These are phyloP conservation scores for Perithous albicinctus DNA, from an alignment of 2,888 invertebrate species.

Conservation along the genomic window DNA sequence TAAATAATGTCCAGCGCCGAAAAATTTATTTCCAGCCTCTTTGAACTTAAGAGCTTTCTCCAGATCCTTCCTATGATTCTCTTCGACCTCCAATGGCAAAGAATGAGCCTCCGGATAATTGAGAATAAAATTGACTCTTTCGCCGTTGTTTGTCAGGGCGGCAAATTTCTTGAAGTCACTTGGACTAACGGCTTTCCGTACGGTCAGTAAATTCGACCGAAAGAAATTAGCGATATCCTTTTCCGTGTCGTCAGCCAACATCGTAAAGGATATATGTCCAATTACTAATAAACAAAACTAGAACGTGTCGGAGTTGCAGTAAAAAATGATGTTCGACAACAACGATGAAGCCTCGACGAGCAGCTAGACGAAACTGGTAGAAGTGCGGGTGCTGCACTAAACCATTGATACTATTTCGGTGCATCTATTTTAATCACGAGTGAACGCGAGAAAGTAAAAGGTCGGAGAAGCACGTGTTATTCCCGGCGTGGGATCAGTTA, in stretches of 20 bases:
- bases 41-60: conserved; percentile 88
- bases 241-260: conserved; percentile 69
- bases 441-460: conserved; percentile 44
- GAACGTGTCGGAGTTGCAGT: neutral
- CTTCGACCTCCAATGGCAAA: conserved; percentile 86
- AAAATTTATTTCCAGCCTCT: conserved; percentile 90
- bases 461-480: conserved; percentile 31
- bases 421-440: conserved; percentile 66
- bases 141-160: conserved; percentile 87
- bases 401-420: conserved; percentile 65
- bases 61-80: conserved; percentile 86
- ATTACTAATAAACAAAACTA: neutral
- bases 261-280: neutral
- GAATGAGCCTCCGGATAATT: conserved; percentile 85
- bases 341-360: conserved; percentile 47
- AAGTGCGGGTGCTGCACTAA: conserved; percentile 50
- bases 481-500: conserved; percentile 27
- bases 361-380: conserved; percentile 47
- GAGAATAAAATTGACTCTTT: conserved; percentile 88
- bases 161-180: conserved; percentile 88
- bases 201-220: conserved; percentile 76
- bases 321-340: neutral
- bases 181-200: conserved; percentile 86
- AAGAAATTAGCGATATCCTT: conserved; percentile 78
- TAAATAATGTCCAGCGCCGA: conserved; percentile 89